Evolutionary conservation across 2,113 vertebrate genomes (phyloP).

Genomic region (Vanacampus margaritifer): DNA sequence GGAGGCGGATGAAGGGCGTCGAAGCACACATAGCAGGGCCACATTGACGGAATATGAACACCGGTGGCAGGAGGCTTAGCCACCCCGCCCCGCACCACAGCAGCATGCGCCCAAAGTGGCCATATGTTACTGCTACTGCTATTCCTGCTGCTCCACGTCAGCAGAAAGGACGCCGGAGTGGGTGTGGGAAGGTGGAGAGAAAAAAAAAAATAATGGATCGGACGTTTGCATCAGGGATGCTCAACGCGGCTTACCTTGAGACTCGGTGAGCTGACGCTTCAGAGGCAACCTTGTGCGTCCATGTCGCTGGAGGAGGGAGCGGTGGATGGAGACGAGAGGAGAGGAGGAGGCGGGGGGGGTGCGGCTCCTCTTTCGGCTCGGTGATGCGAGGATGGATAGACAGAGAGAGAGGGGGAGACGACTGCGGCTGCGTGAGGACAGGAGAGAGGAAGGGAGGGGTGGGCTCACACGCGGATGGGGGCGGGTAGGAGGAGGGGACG

Average conservation of each 20-base stretch:
- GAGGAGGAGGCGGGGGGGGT: background rate
- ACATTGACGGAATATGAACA: background rate
- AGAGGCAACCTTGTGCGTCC: background rate
- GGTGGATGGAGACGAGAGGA: background rate
- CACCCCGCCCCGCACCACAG: background rate
- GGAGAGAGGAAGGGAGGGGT: conserved; percentile 8
- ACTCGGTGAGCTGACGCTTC: background rate
- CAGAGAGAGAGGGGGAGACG: conserved; percentile 41
- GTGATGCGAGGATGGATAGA: conserved; percentile 34
- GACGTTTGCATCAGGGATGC: conserved; percentile 17
- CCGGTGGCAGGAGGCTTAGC: background rate
- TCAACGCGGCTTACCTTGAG: conserved; percentile 10
- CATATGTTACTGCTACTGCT: conserved; percentile 24
- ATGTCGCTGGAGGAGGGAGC: background rate
- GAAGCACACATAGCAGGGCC: background rate
- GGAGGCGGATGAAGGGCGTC: background rate
- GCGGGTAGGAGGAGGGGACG: conserved; percentile 2
- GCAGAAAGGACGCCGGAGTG: conserved; percentile 26
- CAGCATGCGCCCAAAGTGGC: conserved; percentile 2
- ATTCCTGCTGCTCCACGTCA: conserved; percentile 42
- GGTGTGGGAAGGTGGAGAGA: background rate
- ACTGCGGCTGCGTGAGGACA: conserved; percentile 69
- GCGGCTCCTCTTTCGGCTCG: conserved; percentile 30
- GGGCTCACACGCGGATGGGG: background rate
- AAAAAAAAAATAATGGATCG: background rate